Conservation (phyloP, 2,113 vertebrate species). For the Meriones unguiculatus region DNA sequence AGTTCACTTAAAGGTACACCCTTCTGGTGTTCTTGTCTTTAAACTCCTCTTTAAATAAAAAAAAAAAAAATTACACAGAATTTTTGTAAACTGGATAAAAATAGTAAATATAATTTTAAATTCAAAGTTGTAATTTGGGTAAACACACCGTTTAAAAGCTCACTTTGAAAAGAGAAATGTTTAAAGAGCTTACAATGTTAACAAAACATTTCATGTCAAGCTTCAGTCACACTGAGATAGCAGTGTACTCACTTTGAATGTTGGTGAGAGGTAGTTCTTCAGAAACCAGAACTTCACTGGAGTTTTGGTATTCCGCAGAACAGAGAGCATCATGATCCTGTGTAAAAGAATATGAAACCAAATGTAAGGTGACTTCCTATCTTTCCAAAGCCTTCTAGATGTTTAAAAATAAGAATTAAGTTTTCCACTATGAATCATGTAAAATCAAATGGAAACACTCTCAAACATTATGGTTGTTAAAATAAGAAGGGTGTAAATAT, state of each 20-base stretch:
- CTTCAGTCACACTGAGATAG: background rate
- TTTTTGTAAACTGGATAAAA: slow-evolving; percentile 35
- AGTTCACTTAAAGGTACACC: slow-evolving; percentile 33
- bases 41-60: slow-evolving; percentile 55
- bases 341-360: slow-evolving; percentile 80
- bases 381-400: slow-evolving; percentile 41
- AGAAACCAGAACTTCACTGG: slow-evolving; percentile 99
- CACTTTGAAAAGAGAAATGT: slow-evolving; percentile 28
- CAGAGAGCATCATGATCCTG: slow-evolving; percentile 99
- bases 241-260: slow-evolving; percentile 94
- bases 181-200: background rate
- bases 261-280: slow-evolving; percentile 98
- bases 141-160: background rate
- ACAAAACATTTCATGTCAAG: slow-evolving; percentile 11
- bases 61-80: background rate
- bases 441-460: background rate
- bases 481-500: background rate
- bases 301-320: slow-evolving; percentile 95
- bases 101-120: background rate
- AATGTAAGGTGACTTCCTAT: slow-evolving; percentile 49
- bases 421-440: background rate
- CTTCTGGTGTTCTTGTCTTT: background rate
- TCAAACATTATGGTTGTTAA: background rate
- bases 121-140: background rate
- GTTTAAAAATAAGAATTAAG: background rate